Conservation (phyloP, 2,888 invertebrate species). For the Spilarctia lutea region DNA sequence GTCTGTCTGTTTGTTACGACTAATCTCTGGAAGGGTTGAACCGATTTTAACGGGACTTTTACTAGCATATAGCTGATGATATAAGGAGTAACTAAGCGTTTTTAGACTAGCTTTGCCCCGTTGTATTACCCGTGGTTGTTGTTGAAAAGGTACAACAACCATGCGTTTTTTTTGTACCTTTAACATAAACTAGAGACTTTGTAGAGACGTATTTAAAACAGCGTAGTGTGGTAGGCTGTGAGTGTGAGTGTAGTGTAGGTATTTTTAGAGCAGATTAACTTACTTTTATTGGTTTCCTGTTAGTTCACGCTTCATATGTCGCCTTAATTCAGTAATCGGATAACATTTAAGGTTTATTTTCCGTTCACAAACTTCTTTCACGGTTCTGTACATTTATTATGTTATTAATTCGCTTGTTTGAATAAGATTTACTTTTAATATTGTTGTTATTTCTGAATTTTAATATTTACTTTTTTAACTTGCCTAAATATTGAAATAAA, state of each 20-base stretch:
- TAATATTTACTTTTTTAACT: too few relatives aligned
- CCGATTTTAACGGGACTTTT: too few relatives aligned
- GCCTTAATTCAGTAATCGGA: conserved; percentile 66
- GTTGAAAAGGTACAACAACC: too few relatives aligned
- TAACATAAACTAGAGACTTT: too few relatives aligned
- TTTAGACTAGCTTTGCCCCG: too few relatives aligned
- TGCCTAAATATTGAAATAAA: too few relatives aligned
- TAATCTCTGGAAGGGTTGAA: too few relatives aligned
- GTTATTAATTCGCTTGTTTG: neutral
- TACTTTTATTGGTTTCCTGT: conserved; percentile 76
- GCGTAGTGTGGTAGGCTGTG: neutral
- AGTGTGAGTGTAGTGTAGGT: neutral
- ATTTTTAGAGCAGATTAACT: conserved; percentile 60
- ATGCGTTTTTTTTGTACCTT: too few relatives aligned
- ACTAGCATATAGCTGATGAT: too few relatives aligned
- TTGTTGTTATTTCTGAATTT: neutral
- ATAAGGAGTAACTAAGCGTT: too few relatives aligned
- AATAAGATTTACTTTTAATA: neutral
- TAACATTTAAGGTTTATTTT: conserved; percentile 37
- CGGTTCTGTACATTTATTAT: neutral
- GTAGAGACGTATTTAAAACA: neutral
- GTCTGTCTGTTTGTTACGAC: too few relatives aligned
- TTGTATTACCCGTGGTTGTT: too few relatives aligned
- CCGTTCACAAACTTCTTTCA: conserved; percentile 10
- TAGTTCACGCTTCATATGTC: conserved; percentile 68